A percentile compares a stretch with the other conserved stretches of the same genome.
Conservation (phyloP, 2,888 invertebrate species). For the Ditylenchus weischeri region DNA sequence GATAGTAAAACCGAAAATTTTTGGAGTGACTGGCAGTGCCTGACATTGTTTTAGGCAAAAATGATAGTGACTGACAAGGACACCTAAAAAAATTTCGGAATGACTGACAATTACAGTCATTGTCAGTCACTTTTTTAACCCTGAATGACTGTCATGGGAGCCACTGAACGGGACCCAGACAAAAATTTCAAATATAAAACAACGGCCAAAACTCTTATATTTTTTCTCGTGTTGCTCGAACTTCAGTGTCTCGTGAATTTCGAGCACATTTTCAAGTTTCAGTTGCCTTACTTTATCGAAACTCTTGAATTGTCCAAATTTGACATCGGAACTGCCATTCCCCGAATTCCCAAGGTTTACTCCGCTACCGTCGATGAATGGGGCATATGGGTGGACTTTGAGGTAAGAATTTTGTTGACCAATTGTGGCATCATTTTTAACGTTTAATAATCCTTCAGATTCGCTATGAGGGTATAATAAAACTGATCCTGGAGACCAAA, state of each 20-base stretch:
- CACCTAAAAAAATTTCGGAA: too few relatives aligned
- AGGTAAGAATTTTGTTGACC: slow-evolving; percentile 56
- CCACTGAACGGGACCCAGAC: too few relatives aligned
- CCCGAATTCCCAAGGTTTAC: slow-evolving; percentile 55
- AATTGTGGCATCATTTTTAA: too few relatives aligned
- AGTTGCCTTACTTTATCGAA: slow-evolving; percentile 82
- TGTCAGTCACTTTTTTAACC: too few relatives aligned
- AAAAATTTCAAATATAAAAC: too few relatives aligned
- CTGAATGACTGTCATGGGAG: too few relatives aligned
- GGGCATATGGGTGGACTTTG: slow-evolving; percentile 84
- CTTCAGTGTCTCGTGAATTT: too few relatives aligned
- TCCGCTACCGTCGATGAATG: slow-evolving; percentile 73
- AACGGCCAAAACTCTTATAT: neutral
- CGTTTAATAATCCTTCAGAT: slow-evolving; percentile 31
- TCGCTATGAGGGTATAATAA: slow-evolving; percentile 67
- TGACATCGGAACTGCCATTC: slow-evolving; percentile 51
- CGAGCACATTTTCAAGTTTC: slow-evolving; percentile 31
- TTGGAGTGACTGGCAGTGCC: too few relatives aligned
- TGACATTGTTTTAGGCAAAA: too few relatives aligned
- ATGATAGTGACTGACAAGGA: too few relatives aligned
- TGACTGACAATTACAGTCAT: too few relatives aligned
- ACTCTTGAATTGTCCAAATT: slow-evolving; percentile 68
- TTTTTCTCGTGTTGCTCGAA: neutral
- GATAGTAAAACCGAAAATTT: too few relatives aligned
- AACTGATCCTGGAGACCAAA: slow-evolving; percentile 81